Evolutionary conservation across 2,113 vertebrate genomes (phyloP), one percentile per base, ranked within the genome.

Genomic region (Calidris pygmaea): DNA sequence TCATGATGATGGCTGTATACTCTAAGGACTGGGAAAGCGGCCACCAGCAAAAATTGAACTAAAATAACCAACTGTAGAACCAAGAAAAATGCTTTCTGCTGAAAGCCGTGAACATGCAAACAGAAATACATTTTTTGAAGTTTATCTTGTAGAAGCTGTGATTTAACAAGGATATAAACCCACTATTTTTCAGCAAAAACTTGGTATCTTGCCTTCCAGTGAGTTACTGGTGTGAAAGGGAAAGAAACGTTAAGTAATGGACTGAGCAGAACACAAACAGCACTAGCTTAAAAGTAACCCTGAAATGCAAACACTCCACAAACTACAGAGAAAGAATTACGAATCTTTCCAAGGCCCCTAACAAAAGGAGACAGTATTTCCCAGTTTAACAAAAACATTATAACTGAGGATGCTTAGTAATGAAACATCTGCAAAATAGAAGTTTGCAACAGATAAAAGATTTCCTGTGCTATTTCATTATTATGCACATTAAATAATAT

Each of bases 11-110:
- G 76, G 43, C 35, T 72, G 39, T 56, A 68, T 45, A 71, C 70
- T 72, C 79, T 26, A 67, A 95, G 88, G 89, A 84, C 75, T 84
- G 47, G 43, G 65, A 96, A 95, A 93, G 35, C 1, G 1, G 60
- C 79, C 80, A 93, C 88, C 30, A 93, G 77, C 34, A 77, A 84
- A 74, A 93, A 84, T 14, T 47, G 56, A 45, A 67, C 67, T 78
- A 81, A 94, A 96, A 90, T 71, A 93, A 74, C 59, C 71, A 89
- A 80, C 75, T 84, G 56, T 47, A 73, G 41, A 89, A 91, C n/a
- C 48, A 90, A 83, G 58, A 94, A 95, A 93, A 86, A 87, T 32
- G 45, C 7, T 90, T 92, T 94, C 65, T 89, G 58, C n/a, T 87
- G 55, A 77, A 91, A 95, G 75, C 34, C 0, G 0, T 74, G 84